Conservation (phyloP, 2,888 invertebrate genomes). For the Cataglyphis albicans region DNA sequence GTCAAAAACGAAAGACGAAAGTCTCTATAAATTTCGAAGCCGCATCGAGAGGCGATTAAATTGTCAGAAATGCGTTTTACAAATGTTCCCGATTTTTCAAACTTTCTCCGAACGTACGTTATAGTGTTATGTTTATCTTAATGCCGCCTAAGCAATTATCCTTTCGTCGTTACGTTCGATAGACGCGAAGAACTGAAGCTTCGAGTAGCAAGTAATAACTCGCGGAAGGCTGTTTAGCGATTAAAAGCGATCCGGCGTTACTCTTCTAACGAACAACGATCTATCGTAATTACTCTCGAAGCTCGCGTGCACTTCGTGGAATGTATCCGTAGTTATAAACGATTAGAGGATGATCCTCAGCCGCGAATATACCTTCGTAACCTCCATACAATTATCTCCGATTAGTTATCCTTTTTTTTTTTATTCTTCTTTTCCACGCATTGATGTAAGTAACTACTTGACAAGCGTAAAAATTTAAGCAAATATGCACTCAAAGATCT, state of each 20-base stretch:
- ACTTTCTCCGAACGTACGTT: slow-evolving; percentile 14
- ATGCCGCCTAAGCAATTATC: neutral
- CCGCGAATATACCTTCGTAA: slow-evolving; percentile 14
- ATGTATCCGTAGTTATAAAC: neutral
- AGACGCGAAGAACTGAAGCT: neutral
- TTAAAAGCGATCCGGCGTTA: slow-evolving; percentile 42
- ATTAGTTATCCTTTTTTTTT: neutral
- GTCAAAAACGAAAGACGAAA: too few relatives aligned
- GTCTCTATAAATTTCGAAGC: neutral
- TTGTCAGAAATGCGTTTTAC: neutral
- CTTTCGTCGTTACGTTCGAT: neutral
- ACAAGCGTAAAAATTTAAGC: slow-evolving; percentile 18
- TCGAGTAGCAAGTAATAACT: slow-evolving; percentile 25
- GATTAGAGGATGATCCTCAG: slow-evolving; percentile 19
- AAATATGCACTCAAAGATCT: slow-evolving; percentile 32
- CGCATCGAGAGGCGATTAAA: neutral
- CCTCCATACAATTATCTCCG: neutral
- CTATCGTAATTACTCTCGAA: slow-evolving; percentile 42
- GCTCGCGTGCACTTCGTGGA: slow-evolving; percentile 9
- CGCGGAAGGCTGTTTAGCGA: slow-evolving; percentile 4
- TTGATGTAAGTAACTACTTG: slow-evolving; percentile 18
- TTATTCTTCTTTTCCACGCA: neutral
- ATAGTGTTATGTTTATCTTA: neutral
- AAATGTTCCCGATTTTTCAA: neutral
- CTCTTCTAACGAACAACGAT: slow-evolving; percentile 38